phyloP scores from a whole-genome alignment of 2,797 vertebrate genomes.

The Rhincodon typus region DNA sequence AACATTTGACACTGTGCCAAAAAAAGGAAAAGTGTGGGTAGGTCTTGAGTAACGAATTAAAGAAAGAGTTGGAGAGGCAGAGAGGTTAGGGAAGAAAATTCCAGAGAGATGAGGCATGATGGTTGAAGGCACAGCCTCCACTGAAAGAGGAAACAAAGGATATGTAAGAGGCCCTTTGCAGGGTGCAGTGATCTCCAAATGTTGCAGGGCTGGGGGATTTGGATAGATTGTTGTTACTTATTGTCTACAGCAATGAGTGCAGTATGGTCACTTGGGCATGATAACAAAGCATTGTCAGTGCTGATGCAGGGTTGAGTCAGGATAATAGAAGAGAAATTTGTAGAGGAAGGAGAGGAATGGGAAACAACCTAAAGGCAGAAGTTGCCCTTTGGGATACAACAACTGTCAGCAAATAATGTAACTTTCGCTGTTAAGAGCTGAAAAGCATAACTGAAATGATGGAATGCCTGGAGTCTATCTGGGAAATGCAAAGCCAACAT shows the following conservation, averaged over 20 bases:
- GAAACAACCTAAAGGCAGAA: not conserved
- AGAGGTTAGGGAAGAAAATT: not conserved
- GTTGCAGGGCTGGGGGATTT: not conserved
- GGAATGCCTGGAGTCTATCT: not conserved
- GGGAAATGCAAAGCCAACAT: not conserved
- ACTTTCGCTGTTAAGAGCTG: not conserved
- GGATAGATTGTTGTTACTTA: not conserved
- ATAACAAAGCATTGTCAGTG: not conserved
- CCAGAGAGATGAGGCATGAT: not conserved
- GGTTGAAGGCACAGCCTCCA: not conserved
- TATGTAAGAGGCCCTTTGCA: not conserved
- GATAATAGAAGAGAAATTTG: not conserved
- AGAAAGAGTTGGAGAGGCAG: not conserved
- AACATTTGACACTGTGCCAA: not conserved
- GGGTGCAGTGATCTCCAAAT: not conserved
- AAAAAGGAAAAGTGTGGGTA: not conserved
- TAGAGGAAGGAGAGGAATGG: not conserved
- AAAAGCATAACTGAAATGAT: not conserved
- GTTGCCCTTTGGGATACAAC: not conserved
- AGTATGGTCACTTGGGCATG: not conserved
- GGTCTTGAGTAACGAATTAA: not conserved
- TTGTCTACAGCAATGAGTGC: not conserved
- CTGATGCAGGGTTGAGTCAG: not conserved
- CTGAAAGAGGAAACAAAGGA: not conserved
- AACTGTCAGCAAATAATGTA: not conserved